Evolutionary conservation across 2,797 vertebrate species (phyloP).

Genomic region (Neosilurus hyrtlii): DNA sequence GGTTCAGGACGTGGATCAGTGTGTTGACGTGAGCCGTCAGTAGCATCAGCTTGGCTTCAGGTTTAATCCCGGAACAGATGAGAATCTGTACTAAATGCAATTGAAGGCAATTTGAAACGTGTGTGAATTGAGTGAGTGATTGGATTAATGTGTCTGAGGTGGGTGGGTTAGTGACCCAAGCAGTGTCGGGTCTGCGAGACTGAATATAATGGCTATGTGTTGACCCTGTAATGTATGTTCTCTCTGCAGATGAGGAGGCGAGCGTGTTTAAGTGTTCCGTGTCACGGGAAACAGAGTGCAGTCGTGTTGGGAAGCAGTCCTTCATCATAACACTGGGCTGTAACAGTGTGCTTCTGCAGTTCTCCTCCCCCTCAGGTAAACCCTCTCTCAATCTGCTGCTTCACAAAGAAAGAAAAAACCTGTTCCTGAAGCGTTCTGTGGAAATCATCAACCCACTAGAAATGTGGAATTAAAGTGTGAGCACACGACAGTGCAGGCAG

Average conservation of each 20-base stretch:
- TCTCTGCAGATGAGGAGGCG: slow-evolving; percentile 81
- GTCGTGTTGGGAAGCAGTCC: slow-evolving; percentile 93
- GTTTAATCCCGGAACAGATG: background rate
- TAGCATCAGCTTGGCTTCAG: background rate
- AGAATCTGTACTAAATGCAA: background rate
- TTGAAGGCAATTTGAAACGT: background rate
- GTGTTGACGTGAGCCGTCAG: background rate
- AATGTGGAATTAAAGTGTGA: background rate
- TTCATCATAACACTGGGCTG: slow-evolving; percentile 95
- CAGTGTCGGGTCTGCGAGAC: background rate
- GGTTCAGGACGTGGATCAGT: background rate
- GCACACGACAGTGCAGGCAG: background rate
- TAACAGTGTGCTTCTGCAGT: slow-evolving; percentile 93
- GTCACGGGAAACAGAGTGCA: slow-evolving; percentile 90
- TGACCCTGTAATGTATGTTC: slow-evolving; percentile 10
- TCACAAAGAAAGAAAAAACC: background rate
- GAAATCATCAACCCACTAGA: background rate
- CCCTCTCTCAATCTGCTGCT: background rate
- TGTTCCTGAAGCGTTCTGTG: background rate
- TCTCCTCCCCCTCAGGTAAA: slow-evolving; percentile 86
- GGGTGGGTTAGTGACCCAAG: background rate
- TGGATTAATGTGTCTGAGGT: background rate
- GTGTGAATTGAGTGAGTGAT: background rate
- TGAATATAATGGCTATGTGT: background rate
- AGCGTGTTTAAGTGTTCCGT: slow-evolving; percentile 93